Evolutionary conservation across 2,888 invertebrate genomes (phyloP), one percentile per base, ranked within the genome.

Genomic region (Heteromyza rotundicornis): DNA sequence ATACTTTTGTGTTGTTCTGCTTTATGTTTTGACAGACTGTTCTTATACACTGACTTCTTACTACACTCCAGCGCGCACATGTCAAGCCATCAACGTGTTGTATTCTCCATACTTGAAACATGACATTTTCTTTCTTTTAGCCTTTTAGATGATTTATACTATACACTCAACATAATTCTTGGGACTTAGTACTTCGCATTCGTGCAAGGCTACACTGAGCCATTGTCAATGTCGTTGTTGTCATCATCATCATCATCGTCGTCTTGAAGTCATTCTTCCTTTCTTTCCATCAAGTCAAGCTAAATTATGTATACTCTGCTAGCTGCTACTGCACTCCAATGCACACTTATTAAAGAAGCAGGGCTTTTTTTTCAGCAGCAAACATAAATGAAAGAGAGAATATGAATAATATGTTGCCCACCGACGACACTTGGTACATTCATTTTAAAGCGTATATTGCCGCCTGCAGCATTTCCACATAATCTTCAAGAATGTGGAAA

Each of bases 221-320:
- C 24, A 50, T 61, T 57, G 56, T 47, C 60, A 61, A 56, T 51
- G 59, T 59, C 57, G 59, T n/a, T n/a, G n/a, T n/a, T n/a, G n/a
- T n/a, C n/a, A n/a, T n/a, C 63, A 65, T 66, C 73, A 75, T 74
- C 75, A 73, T 72, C 75, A 75, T 75, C 76, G 76, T 74, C 75
- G 72, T 66, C 72, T 69, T 71, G 65, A 67, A 73, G 72, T 63
- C n/a, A n/a, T n/a, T n/a, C n/a, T n/a, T n/a, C n/a, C n/a, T n/a
- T n/a, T n/a, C 70, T 68, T 72, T 70, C 54, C 57, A 32, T 32
- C 49, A 49, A 32, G 22, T n/a, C 49, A 12, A 55, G 17, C 35
- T 20, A 60, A 51, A 56, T 44, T 40, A 51, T 24, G 58, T 16
- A 59, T 47, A 55, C 12, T 32, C 27, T 53, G 36, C 27, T 23